Conservation (phyloP, 2,888 invertebrate genomes). For the Gisinianus flammeolus region DNA sequence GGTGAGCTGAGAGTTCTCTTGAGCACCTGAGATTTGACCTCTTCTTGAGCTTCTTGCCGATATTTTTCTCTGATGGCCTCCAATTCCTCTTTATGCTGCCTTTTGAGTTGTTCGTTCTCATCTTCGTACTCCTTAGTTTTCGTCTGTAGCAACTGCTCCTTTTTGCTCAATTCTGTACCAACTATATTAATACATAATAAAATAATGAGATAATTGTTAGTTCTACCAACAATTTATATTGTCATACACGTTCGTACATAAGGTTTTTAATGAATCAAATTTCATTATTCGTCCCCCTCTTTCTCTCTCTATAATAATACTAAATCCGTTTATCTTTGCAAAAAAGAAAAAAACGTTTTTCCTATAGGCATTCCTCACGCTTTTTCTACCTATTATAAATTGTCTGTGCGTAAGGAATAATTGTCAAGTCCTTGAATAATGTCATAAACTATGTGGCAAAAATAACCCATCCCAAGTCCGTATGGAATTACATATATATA, state of each 20-base stretch:
- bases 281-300: not conserved
- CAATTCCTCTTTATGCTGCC: conserved; percentile 23
- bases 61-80: conserved; percentile 29
- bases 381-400: not conserved
- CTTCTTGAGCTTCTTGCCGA: conserved; percentile 30
- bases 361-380: not conserved
- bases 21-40: conserved; percentile 29
- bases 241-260: not conserved
- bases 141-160: conserved; percentile 5
- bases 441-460: conserved; percentile 21
- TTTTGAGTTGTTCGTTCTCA: conserved; percentile 13
- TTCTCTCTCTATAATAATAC: not conserved
- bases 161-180: conserved; percentile 21
- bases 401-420: conserved; percentile 17
- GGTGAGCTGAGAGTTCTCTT: conserved; percentile 32
- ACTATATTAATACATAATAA: conserved; percentile 2
- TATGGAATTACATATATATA: not conserved
- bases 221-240: too few species aligned
- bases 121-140: conserved; percentile 12
- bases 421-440: conserved; percentile 29
- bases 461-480: conserved; percentile 38
- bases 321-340: not conserved
- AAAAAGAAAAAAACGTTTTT: not conserved
- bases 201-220: not conserved
- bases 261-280: not conserved